Conservation (phyloP, 1,140 invertebrate species). For the Drosophila virilis region DNA sequence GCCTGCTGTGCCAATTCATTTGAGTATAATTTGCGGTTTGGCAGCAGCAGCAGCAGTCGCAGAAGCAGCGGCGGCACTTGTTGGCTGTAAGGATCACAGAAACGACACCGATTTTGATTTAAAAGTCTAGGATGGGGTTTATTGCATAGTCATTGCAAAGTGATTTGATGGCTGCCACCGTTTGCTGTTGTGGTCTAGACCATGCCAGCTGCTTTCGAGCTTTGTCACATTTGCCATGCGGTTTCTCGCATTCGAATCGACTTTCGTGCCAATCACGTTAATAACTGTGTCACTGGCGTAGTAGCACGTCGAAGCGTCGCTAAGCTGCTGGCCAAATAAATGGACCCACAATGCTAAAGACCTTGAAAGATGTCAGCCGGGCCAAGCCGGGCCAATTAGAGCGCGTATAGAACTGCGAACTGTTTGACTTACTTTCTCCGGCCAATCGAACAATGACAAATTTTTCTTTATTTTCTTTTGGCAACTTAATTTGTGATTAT, state of each 20-base stretch:
- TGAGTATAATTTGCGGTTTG: slow-evolving; percentile 74
- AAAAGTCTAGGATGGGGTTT: slow-evolving; percentile 53
- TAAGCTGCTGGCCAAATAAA: slow-evolving; percentile 58
- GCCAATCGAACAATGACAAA: slow-evolving; percentile 59
- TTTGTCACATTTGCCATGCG: slow-evolving; percentile 41
- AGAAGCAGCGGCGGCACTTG: slow-evolving; percentile 55
- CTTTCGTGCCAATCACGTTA: slow-evolving; percentile 76
- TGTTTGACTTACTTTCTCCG: slow-evolving; percentile 69
- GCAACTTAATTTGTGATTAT: slow-evolving; percentile 52
- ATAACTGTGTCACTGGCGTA: slow-evolving; percentile 76
- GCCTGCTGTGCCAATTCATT: slow-evolving; percentile 69
- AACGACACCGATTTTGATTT: slow-evolving; percentile 63
- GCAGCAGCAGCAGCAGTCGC: slow-evolving; percentile 14
- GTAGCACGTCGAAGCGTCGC: slow-evolving; percentile 56
- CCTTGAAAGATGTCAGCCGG: slow-evolving; percentile 66
- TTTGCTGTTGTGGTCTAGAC: slow-evolving; percentile 46
- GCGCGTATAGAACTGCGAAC: slow-evolving; percentile 49
- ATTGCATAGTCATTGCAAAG: slow-evolving; percentile 58
- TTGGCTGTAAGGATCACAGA: slow-evolving; percentile 60
- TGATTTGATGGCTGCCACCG: slow-evolving; percentile 65
- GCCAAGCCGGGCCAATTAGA: slow-evolving; percentile 62
- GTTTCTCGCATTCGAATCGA: slow-evolving; percentile 49
- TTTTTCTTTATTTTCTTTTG: slow-evolving; percentile 48
- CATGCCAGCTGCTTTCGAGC: slow-evolving; percentile 26
- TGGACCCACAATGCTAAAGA: slow-evolving; percentile 58